Base-by-base conservation (phyloP, 2,888 invertebrate species). In the Sinopyrophorus schimmeli region DNA sequence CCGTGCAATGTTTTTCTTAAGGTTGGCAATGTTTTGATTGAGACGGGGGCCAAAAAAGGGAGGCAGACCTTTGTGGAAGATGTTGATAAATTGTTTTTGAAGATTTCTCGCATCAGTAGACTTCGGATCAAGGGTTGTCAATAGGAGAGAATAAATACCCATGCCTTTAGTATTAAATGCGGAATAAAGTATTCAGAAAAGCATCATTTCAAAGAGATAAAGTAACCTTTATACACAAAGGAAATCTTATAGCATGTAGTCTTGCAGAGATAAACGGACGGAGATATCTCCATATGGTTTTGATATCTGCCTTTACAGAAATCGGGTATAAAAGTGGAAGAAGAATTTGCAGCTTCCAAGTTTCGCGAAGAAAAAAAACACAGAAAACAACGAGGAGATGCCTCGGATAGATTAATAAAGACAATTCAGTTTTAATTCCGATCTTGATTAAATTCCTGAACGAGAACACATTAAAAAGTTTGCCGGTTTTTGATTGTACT, bases 381-480 rank as follows among this genome's bases (percentile, higher is more conserved):
- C 10, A 17, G 15, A 32, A 32, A 32, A 11, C 14, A 12, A 11
- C 9, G 17, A 32, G 32, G 32, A 32, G 16, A 18, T 10, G n/a
- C 11, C 17, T 17, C 5, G 16, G 35, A 23, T 24, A 26, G 39
- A 40, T 47, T 47, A 47, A 47, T 40, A 38, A 47, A 47, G 40
- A 47, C 39, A 34, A 40, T 38, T 40, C 39, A 27, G 40, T 47
- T 40, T 47, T 47, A 39, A 40, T 47, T 47, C 24, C 18, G 26
- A 27, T 20, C 26, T 39, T 39, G 47, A 40, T 40, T 39, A 40
- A 47, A 47, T 47, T 40, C 32, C 40, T 27, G 31, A 40, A 40
- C 39, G n/a, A n/a, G n/a, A 46, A 46, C 31, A 38, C 38, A 38
- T 38, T 46, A 46, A 46, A 46, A 46, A 30, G 30, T 46, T 37